Evolutionary conservation across 2,113 vertebrate genomes (phyloP), one percentile per base, ranked within the genome.

Genomic region (Anhinga rufa): DNA sequence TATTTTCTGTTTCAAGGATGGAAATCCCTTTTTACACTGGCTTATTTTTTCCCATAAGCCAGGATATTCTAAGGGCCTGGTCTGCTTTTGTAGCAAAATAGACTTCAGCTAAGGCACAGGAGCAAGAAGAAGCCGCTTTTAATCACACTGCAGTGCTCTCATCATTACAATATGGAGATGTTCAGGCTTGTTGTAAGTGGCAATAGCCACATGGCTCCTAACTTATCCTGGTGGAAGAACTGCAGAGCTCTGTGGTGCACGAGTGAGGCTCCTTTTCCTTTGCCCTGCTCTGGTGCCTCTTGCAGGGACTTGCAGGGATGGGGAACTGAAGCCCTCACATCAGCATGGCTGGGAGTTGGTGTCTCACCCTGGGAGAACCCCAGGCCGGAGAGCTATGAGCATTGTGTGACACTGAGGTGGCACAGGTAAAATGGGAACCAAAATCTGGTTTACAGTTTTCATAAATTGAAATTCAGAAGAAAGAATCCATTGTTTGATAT

Each of bases 221-320:
- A 44, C 1, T 2, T 25, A 19, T 12, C 71, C 38, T 12, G 1
- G 51, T 15, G 36, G 32, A 60, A 69, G 46, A 52, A 38, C 8
- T 3, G 4, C 8, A 88, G 49, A 62, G 14, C 17, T 49, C 20
- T 14, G 31, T 9, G 42, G 26, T 26, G 29, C 8, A 3, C 0
- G 1, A 55, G 8, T 4, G 19, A 36, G 20, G 42, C 7, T 69
- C 49, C 38, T 55, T 66, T 20, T 10, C 24, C 25, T 76, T 36
- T 9, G 17, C 29, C 15, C 8, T 65, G 6, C 4, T 49, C 46
- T 17, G 10, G 10, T 14, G 20, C 10, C 36, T 86, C 20, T 44
- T 6, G 5, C 8, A 29, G 25, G 10, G 12, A 13, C 22, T 13
- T 36, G 19, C 3, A 17, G 12, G 17, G 15, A 28, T 51, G 2